Conservation (phyloP, 2,797 vertebrate genomes). For the Tauraco hartlaubi region DNA sequence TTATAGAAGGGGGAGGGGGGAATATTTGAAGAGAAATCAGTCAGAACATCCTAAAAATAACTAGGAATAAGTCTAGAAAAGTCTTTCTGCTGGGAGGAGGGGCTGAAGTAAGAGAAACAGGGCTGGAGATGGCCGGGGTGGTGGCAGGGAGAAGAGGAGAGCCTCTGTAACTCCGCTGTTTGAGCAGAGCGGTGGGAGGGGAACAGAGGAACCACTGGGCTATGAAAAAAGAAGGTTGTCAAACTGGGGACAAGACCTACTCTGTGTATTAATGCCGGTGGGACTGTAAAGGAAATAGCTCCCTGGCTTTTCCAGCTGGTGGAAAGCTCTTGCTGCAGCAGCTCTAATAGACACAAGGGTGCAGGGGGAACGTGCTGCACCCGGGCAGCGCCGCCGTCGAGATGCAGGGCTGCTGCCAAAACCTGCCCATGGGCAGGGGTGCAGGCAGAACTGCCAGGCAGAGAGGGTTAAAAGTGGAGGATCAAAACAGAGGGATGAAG, state of each 20-base stretch:
- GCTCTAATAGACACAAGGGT: background rate
- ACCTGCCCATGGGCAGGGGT: background rate
- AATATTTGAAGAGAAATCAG: background rate
- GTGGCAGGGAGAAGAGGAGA: background rate
- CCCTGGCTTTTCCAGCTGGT: constrained; percentile 5
- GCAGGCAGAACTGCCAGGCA: background rate
- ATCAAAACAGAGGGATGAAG: background rate
- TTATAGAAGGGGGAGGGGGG: background rate
- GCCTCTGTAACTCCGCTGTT: background rate
- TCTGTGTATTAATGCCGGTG: background rate
- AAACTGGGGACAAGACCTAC: constrained; percentile 10
- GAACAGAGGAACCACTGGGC: background rate
- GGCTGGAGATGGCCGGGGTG: background rate
- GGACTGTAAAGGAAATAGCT: constrained; percentile 32
- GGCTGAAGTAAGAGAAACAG: background rate
- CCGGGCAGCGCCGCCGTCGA: accelerated
- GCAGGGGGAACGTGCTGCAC: background rate
- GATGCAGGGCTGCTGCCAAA: background rate
- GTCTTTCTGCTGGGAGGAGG: background rate
- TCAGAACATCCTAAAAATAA: background rate
- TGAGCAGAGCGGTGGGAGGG: background rate
- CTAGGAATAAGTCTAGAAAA: background rate
- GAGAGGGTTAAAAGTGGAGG: background rate
- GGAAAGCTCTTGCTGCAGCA: background rate
- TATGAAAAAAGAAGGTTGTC: background rate